Evolutionary conservation across 2,888 invertebrate species (phyloP), one percentile per base, ranked within the genome.

Genomic region (Eustalomyia histrio): DNA sequence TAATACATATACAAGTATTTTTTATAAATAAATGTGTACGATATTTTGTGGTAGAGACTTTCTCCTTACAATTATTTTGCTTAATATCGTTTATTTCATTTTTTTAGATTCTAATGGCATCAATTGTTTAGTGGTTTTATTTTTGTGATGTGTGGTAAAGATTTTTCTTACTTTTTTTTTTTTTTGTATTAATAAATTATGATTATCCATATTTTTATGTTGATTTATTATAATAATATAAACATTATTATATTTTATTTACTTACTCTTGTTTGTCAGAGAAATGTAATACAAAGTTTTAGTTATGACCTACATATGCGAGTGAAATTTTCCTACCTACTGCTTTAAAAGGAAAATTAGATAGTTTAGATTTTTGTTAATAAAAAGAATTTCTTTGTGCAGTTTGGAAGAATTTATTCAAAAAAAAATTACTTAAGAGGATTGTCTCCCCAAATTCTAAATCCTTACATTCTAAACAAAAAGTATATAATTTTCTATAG

Each of bases 1-100:
- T n/a, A n/a, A n/a, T n/a, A n/a, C n/a, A n/a, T n/a, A n/a, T n/a
- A n/a, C n/a, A n/a, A n/a, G n/a, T n/a, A n/a, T n/a, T n/a, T 21
- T 21, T 21, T 2, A 21, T 21, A 21, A 21, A 21, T 21, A 21
- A 63, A 55, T 68, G 55, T 58, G 47, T 47, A 74, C 73, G 57
- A 78, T 73, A 78, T 71, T 81, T 81, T 78, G 76, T 76, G 76
- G 76, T 74, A 53, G 35, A 71, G 76, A 80, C 80, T 80, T 80
- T 80, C 80, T 76, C 80, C 80, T 76, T 73, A 73, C 80, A 80
- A 80, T 69, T 76, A 76, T 76, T 80, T 80, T 76, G 67, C 58
- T 80, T 76, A 76, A 76, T 67, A 76, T 80, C 63, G 50, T 60
- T 75, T 68, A 39, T 60, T 76, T 64, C 73, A 52, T 17, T 24